Evolutionary conservation across 2,888 invertebrate species (phyloP).

Genomic region (Synanthedon tipuliformis): DNA sequence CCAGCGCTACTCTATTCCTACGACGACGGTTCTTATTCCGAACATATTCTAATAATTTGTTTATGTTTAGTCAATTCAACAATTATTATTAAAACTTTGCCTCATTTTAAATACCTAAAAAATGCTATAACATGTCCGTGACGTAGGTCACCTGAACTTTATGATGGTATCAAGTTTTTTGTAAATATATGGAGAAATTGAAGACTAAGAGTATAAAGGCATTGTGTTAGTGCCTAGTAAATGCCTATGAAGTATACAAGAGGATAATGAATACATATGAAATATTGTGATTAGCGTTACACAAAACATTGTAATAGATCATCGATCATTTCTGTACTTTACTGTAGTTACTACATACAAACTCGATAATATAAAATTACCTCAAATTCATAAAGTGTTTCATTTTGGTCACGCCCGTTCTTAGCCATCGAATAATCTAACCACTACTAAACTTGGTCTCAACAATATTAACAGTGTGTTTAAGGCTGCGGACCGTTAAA

Average conservation of each 20-base stretch:
- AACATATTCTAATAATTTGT: too few species aligned
- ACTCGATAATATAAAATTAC: conserved; percentile 69
- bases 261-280: conserved; percentile 60
- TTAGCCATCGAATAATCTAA: too few species aligned
- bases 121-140: conserved; percentile 7
- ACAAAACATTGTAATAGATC: conserved; percentile 59
- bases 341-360: conserved; percentile 70
- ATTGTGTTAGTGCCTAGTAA: conserved; percentile 51
- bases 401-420: background rate
- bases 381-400: conserved; percentile 51
- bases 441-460: too few species aligned
- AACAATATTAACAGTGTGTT: too few species aligned
- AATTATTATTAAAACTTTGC: conserved; percentile 4
- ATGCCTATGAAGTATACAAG: conserved; percentile 65
- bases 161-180: conserved; percentile 28
- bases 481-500: too few species aligned
- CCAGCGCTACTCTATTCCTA: too few species aligned
- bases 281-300: conserved; percentile 61
- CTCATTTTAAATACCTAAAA: too few species aligned
- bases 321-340: conserved; percentile 65
- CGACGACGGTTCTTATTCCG: too few species aligned
- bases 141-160: conserved; percentile 18
- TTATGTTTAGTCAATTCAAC: conserved; percentile 1
- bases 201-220: conserved; percentile 54
- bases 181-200: conserved; percentile 60